These are phyloP conservation scores for Rhombomys opimus DNA, from an alignment of 2,113 vertebrate species.

Conservation along the genomic window DNA sequence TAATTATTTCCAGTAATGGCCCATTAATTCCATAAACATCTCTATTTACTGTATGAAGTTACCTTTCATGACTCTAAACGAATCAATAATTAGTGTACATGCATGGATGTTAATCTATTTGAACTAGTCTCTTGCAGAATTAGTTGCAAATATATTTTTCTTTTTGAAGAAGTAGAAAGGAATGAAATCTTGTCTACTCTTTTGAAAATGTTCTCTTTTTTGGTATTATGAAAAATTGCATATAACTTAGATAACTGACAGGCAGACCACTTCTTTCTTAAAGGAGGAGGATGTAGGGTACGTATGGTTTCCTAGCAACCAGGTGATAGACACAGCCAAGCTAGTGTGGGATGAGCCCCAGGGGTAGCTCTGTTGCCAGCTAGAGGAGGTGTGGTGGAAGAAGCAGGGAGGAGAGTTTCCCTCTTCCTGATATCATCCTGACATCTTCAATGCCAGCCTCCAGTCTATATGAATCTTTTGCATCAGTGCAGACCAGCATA, in stretches of 20 bases:
- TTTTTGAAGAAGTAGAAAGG: conserved; percentile 21
- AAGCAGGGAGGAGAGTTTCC: neutral
- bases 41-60: conserved; percentile 32
- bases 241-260: conserved; percentile 15
- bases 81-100: neutral
- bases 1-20: neutral
- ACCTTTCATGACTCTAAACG: conserved; percentile 28
- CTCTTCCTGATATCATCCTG: neutral
- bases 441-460: neutral
- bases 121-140: conserved; percentile 20
- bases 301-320: neutral
- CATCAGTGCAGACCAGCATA: neutral
- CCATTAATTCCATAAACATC: conserved; percentile 22
- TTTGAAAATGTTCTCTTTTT: neutral
- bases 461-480: neutral
- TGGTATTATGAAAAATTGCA: conserved; percentile 23
- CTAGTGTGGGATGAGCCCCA: neutral
- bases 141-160: neutral
- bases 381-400: neutral
- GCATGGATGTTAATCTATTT: neutral
- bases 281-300: neutral
- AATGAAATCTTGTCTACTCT: neutral
- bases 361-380: neutral
- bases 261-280: neutral
- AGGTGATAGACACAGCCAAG: neutral